A percentile compares a stretch with the other conserved stretches of the same genome.
phyloP scores from a whole-genome alignment of 2,888 invertebrate genomes.

The Monochamus alternatus region DNA sequence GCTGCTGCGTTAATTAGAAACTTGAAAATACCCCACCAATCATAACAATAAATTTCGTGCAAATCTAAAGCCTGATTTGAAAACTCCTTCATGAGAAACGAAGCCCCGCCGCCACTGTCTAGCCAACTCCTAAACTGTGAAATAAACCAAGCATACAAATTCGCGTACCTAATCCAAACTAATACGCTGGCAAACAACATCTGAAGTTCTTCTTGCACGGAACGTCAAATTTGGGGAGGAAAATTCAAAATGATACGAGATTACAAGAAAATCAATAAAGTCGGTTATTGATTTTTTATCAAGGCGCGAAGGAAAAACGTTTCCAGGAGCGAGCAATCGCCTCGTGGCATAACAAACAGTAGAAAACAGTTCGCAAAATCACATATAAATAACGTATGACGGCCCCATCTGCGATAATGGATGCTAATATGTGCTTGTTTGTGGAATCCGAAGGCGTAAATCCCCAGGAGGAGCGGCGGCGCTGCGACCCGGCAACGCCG shows the following conservation, averaged over 20 bases:
- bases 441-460: background rate
- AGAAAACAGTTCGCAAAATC: background rate
- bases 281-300: constrained; percentile 6
- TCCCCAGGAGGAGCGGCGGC: constrained; percentile 30
- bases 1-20: no score
- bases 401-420: background rate
- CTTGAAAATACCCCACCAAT: no score
- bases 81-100: background rate
- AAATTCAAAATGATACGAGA: background rate
- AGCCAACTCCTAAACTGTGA: background rate
- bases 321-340: no score
- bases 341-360: background rate
- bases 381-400: constrained; percentile 3
- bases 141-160: constrained; percentile 5
- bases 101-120: background rate
- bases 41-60: no score
- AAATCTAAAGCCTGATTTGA: no score
- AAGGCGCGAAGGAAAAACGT: background rate
- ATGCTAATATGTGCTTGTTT: background rate
- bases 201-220: background rate
- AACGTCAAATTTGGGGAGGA: background rate
- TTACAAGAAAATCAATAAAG: constrained; percentile 12
- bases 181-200: background rate
- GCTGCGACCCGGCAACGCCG: constrained; percentile 44
- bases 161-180: background rate